Conservation (phyloP, 2,113 vertebrate genomes). For the Serinus canaria region DNA sequence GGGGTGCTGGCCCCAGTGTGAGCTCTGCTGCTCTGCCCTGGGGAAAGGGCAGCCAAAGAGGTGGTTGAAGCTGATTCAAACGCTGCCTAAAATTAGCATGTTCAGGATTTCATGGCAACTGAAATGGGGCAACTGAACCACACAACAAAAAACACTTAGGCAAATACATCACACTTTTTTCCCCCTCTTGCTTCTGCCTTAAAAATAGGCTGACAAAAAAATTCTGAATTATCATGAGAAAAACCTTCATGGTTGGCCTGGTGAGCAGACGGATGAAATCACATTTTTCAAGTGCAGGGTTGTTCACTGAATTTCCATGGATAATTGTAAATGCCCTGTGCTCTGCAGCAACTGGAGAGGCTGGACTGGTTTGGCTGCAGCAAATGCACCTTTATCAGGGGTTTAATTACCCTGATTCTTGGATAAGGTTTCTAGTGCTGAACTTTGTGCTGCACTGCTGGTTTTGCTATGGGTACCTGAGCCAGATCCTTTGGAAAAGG, state of each 20-base stretch:
- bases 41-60: neutral
- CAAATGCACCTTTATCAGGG: fast-evolving
- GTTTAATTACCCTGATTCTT: neutral
- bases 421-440: neutral
- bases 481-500: neutral
- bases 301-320: neutral
- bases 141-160: neutral
- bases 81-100: neutral
- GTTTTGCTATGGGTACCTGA: neutral
- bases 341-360: neutral
- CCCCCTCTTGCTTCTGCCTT: neutral
- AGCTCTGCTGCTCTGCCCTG: neutral
- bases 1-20: neutral
- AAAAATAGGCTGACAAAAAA: neutral
- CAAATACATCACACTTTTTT: neutral
- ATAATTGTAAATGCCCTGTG: neutral
- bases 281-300: neutral
- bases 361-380: neutral
- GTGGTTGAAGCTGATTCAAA: neutral
- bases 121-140: neutral
- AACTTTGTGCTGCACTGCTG: neutral
- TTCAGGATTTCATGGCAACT: neutral
- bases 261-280: neutral
- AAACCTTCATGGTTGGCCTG: neutral
- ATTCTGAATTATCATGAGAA: neutral